Percentiles rank a stretch among this genome's conserved stretches.
Conservation (phyloP, 2,113 vertebrate genomes). For the Cephalophus harveyi region DNA sequence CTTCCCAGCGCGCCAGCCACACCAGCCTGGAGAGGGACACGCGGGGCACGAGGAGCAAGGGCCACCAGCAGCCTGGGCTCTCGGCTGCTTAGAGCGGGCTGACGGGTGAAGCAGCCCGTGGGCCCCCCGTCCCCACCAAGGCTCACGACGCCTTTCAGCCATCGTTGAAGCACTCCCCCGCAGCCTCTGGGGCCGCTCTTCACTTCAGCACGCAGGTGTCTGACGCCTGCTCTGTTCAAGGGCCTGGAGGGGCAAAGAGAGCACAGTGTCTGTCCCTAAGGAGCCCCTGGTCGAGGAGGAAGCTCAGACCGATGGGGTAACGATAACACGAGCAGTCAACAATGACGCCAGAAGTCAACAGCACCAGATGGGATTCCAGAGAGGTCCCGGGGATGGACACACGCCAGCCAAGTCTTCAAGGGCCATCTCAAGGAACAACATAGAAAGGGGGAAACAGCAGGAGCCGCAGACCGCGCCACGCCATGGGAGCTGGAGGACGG, state of each 20-base stretch:
- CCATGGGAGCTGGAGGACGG: fast-evolving
- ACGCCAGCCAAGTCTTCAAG: background rate
- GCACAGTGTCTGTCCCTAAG: background rate
- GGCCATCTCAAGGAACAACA: background rate
- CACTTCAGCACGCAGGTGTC: fast-evolving
- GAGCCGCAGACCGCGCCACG: background rate
- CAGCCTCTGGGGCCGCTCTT: background rate
- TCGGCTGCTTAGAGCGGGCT: background rate
- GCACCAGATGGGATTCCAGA: background rate
- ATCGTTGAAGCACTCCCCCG: too few species aligned
- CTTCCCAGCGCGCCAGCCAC: background rate
- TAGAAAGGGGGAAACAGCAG: background rate
- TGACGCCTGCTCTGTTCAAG: background rate
- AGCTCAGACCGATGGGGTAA: background rate
- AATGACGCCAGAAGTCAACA: background rate
- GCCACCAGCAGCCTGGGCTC: fast-evolving
- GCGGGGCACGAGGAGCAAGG: fast-evolving
- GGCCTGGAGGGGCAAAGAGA: too few species aligned
- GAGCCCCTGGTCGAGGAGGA: background rate
- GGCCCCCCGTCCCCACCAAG: background rate
- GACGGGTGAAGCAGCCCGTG: fast-evolving
- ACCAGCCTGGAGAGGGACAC: background rate
- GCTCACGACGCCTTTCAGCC: fast-evolving
- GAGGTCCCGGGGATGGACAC: fast-evolving
- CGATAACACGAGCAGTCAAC: fast-evolving